Percentiles rank a stretch among this genome's conserved stretches.
Conservation (phyloP, 2,888 invertebrate species). For the Sesia bembeciformis region DNA sequence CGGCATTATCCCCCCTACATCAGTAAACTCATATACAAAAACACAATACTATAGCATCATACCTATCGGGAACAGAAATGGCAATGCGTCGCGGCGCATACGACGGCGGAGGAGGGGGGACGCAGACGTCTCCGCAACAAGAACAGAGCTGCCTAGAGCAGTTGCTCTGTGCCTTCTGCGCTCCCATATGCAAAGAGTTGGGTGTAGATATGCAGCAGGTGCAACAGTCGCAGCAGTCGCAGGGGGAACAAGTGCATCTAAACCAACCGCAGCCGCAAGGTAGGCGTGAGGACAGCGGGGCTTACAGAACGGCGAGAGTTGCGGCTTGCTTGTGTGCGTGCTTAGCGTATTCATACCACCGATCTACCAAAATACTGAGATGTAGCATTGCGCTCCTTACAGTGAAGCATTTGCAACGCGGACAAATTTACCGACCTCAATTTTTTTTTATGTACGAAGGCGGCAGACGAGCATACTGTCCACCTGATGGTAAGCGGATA, state of each 20-base stretch:
- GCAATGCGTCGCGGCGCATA: conserved; percentile 49
- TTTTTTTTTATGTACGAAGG: no score
- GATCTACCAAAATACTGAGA: no score
- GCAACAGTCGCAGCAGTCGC: conserved; percentile 27
- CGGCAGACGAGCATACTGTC: no score
- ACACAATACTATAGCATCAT: not conserved
- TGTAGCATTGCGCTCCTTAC: no score
- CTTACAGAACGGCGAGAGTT: not conserved
- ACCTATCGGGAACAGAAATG: conserved; percentile 32
- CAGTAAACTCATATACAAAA: no score
- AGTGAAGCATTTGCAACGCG: no score
- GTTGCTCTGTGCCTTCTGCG: conserved; percentile 59
- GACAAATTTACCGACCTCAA: no score
- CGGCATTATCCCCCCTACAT: no score
- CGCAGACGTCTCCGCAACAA: conserved; percentile 13
- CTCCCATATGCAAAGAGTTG: conserved; percentile 67
- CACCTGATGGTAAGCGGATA: no score
- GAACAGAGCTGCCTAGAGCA: conserved; percentile 59
- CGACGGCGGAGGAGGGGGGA: conserved; percentile 19
- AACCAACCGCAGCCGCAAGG: conserved; percentile 45
- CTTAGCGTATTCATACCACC: no score
- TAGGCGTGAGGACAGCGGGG: not conserved
- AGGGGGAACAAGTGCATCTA: conserved; percentile 45
- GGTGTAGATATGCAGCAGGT: conserved; percentile 56
- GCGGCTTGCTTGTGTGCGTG: no score